A percentile compares a stretch with the other conserved stretches of the same genome.
Conservation (phyloP, 1,140 invertebrate genomes). For the Dendroctonus valens region DNA sequence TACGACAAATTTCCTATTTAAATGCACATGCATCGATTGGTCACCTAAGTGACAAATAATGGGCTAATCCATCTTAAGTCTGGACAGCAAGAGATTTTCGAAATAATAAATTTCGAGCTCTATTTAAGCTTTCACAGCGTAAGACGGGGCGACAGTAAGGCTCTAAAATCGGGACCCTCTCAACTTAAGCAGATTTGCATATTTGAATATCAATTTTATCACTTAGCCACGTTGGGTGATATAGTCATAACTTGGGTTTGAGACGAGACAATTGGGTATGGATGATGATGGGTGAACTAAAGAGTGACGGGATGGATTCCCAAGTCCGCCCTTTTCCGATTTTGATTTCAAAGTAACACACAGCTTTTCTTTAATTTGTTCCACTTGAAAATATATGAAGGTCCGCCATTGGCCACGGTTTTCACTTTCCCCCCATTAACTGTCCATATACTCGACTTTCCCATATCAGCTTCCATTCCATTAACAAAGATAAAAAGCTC, state of each 20-base stretch:
- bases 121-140: slow-evolving; percentile 45
- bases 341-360: too few species aligned
- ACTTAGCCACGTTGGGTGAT: slow-evolving; percentile 20
- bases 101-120: slow-evolving; percentile 48
- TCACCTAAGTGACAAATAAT: slow-evolving; percentile 40
- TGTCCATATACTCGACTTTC: neutral
- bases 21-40: too few species aligned
- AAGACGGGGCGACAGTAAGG: slow-evolving; percentile 37
- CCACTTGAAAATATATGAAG: too few species aligned
- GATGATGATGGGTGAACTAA: too few species aligned
- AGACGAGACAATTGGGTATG: too few species aligned
- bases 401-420: too few species aligned
- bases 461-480: slow-evolving; percentile 3
- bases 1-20: too few species aligned
- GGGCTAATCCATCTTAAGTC: slow-evolving; percentile 48
- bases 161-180: slow-evolving; percentile 42
- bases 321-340: too few species aligned
- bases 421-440: too few species aligned
- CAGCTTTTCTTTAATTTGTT: too few species aligned
- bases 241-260: slow-evolving; percentile 28
- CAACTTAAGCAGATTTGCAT: slow-evolving; percentile 44
- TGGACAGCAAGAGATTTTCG: slow-evolving; percentile 42
- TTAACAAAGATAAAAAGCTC: slow-evolving; percentile 21
- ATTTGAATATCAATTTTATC: slow-evolving; percentile 47
- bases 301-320: too few species aligned